Percentiles rank a stretch among this genome's conserved stretches.
These are phyloP conservation scores for Thripadectes ignobilis DNA, from an alignment of 2,797 vertebrate species.

Conservation along the genomic window DNA sequence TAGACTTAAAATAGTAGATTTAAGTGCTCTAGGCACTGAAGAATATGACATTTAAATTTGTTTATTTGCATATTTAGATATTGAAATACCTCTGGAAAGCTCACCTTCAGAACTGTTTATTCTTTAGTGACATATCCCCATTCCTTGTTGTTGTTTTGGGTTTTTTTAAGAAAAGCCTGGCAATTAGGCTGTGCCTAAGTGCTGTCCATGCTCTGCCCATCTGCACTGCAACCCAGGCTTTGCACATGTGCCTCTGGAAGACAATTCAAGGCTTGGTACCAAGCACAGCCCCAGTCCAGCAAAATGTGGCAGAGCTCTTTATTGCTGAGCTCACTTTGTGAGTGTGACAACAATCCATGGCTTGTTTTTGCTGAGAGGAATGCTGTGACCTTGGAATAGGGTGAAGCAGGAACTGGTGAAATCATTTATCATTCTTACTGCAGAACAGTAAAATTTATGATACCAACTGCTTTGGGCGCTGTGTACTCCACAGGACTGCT, in stretches of 20 bases:
- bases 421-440: not conserved
- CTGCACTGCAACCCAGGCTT: not conserved
- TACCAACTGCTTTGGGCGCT: not conserved
- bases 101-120: not conserved
- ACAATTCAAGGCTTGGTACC: not conserved
- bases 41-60: not conserved
- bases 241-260: not conserved
- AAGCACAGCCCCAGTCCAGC: not conserved
- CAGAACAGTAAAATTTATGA: constrained; percentile 3
- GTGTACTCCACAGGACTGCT: not conserved
- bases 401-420: not conserved
- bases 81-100: not conserved
- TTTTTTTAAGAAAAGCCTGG: not conserved
- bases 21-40: not conserved
- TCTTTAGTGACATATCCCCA: not conserved
- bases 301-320: not conserved
- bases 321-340: not conserved
- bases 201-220: not conserved
- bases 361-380: constrained; percentile 2
- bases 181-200: not conserved
- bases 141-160: not conserved
- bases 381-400: not conserved
- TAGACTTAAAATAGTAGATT: not conserved
- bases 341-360: not conserved
- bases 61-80: not conserved